Base-by-base conservation (phyloP, 2,113 vertebrate species). In the Seriola rivoliana region DNA sequence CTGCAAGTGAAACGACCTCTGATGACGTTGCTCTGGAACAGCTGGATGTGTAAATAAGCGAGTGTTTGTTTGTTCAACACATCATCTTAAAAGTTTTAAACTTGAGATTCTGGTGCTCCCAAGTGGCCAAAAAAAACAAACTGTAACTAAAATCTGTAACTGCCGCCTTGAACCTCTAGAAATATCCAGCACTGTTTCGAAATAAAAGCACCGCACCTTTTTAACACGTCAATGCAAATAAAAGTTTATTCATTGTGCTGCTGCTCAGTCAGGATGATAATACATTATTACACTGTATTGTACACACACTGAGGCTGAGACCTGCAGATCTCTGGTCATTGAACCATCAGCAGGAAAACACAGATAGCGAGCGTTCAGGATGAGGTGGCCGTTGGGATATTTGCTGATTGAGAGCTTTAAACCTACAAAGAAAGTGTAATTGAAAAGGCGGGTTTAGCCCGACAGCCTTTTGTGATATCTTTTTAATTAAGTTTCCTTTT, bases 401-500 rank as follows among this genome's bases (percentile, higher is more conserved):
- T 88, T 80, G 89, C 90, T 92, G 92, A 94, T 91, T 93, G 89
- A 92, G 90, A 87, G 88, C 86, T 93, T 85, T 78, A 89, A 85
- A 89, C 71, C 77, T 73, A 88, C 89, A 94, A 88, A 87, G 89
- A 85, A 85, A 82, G 67, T 86, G 66, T 92, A 93, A 94, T 91
- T 94, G 93, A 94, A 94, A 94, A 93, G 68, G 78, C 71, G 82
- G 81, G 85, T 91, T 84, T 79, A 92, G 93, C 82, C 89, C 85
- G 89, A 92, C 91, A 94, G 93, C 87, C 92, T 86, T 93, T 90
- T 93, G 90, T 93, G 85, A 93, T 94, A 94, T 93, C 92, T 93
- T 94, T 94, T 94, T 93, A 94, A 95, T 94, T 94, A 94, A 91
- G 85, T 93, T 93, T 91, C 88, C 78, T 92, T 93, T 94, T 91